Percentiles rank a stretch among this genome's conserved stretches.
phyloP scores from a whole-genome alignment of 1,140 invertebrate genomes.

The Drosophila serrata region DNA sequence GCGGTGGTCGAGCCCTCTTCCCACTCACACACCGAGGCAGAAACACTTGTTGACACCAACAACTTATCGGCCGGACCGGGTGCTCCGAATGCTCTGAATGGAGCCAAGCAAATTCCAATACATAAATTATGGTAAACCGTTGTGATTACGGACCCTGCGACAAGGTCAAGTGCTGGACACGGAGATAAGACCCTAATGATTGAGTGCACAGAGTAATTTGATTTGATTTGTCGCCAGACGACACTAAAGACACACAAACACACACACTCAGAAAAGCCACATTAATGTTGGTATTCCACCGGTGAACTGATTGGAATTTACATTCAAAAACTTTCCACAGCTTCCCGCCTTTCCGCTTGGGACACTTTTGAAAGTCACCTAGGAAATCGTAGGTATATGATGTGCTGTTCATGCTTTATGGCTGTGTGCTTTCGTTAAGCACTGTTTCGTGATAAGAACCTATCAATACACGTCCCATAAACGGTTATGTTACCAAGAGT shows the following conservation, averaged over 20 bases:
- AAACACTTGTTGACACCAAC: conserved; percentile 6
- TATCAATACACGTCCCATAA: conserved; percentile 46
- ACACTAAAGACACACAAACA: neutral
- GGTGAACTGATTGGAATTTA: conserved; percentile 10
- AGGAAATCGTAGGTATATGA: neutral
- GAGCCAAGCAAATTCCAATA: conserved; percentile 20
- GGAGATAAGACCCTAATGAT: conserved; percentile 33
- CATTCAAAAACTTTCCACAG: conserved; percentile 35
- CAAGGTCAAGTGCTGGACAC: conserved; percentile 42
- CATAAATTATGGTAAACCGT: conserved; percentile 38
- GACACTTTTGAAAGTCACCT: conserved; percentile 21
- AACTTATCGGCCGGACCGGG: conserved; percentile 26
- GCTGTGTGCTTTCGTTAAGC: conserved; percentile 14
- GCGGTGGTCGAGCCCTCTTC: conserved; percentile 67
- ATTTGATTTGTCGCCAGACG: conserved; percentile 10
- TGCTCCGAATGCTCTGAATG: conserved; percentile 2
- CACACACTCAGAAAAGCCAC: neutral
- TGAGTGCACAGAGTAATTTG: conserved; percentile 24
- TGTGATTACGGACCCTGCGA: conserved; percentile 23
- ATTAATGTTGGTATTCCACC: neutral
- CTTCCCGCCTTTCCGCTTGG: conserved; percentile 7
- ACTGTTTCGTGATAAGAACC: conserved; percentile 32
- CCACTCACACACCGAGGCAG: conserved; percentile 19
- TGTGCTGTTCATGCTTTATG: conserved; percentile 7
- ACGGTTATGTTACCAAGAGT: conserved; percentile 45